phyloP scores from a whole-genome alignment of 2,797 vertebrate species.

The Apogon hyalosoma region DNA sequence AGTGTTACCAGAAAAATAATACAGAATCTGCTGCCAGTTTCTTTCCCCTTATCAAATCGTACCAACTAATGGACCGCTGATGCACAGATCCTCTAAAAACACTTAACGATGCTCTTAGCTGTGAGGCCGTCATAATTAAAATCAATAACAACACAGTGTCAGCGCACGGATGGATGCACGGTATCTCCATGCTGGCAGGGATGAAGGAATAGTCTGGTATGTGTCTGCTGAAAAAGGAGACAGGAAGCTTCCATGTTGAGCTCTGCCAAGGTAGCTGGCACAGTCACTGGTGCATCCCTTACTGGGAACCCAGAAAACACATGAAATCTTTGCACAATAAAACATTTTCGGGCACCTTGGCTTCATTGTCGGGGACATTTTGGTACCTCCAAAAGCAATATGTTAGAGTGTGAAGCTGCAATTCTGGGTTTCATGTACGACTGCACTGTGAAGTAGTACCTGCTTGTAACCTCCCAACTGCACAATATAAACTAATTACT shows the following conservation, averaged over 20 bases:
- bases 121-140: slow-evolving; percentile 47
- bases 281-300: slow-evolving; percentile 30
- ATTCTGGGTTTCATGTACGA: slow-evolving; percentile 32
- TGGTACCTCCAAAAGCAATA: slow-evolving; percentile 45
- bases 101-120: slow-evolving; percentile 28
- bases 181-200: slow-evolving; percentile 27
- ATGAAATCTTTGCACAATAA: slow-evolving; percentile 49
- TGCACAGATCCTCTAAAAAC: slow-evolving; percentile 32
- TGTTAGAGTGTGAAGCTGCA: slow-evolving; percentile 36
- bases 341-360: slow-evolving; percentile 58
- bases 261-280: slow-evolving; percentile 68
- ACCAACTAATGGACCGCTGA: slow-evolving; percentile 34
- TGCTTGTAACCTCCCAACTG: slow-evolving; percentile 15
- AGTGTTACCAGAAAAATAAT: background rate
- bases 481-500: background rate
- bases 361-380: slow-evolving; percentile 57
- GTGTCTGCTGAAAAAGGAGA: slow-evolving; percentile 39
- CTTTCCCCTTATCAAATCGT: slow-evolving; percentile 40
- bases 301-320: slow-evolving; percentile 37
- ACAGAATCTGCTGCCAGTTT: slow-evolving; percentile 19
- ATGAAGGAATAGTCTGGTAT: slow-evolving; percentile 32
- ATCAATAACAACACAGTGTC: slow-evolving; percentile 55
- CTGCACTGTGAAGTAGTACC: slow-evolving; percentile 24
- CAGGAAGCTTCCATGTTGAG: slow-evolving; percentile 24
- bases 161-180: slow-evolving; percentile 35